A percentile compares a stretch with the other conserved stretches of the same genome.
phyloP scores from a whole-genome alignment of 2,888 invertebrate species.

The Stenurella melanura region DNA sequence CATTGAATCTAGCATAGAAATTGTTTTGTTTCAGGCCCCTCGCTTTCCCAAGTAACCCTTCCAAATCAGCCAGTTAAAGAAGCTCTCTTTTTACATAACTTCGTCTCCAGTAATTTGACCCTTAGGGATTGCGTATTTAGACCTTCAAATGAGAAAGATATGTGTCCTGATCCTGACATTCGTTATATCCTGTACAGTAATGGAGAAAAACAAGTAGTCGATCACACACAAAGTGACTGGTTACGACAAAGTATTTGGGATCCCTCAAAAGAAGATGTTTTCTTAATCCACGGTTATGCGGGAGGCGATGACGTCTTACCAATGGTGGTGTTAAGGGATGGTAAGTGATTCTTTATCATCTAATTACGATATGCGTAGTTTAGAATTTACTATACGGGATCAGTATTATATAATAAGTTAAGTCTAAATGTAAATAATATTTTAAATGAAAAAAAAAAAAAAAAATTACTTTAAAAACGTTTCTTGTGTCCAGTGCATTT shows the following conservation, averaged over 20 bases:
- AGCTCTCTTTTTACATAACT: constrained; percentile 79
- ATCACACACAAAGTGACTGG: constrained; percentile 81
- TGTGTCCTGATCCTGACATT: constrained; percentile 84
- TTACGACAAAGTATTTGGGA: constrained; percentile 83
- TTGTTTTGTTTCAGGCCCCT: constrained; percentile 39
- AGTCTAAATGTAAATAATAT: no score
- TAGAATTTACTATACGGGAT: no score
- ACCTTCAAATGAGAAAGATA: constrained; percentile 78
- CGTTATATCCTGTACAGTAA: constrained; percentile 79
- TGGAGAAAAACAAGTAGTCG: constrained; percentile 74
- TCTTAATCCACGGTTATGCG: constrained; percentile 86
- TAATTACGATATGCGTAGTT: no score
- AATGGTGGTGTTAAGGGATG: constrained; percentile 83
- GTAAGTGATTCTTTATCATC: no score
- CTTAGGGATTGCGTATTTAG: constrained; percentile 79
- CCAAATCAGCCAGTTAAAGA: constrained; percentile 77
- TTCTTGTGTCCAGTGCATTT: no score
- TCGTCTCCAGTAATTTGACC: constrained; percentile 77
- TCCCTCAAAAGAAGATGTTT: constrained; percentile 80
- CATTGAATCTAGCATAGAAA: neutral
- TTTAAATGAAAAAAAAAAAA: no score
- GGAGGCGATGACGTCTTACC: constrained; percentile 85
- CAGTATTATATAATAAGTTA: no score
- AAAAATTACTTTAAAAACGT: no score
- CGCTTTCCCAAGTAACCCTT: constrained; percentile 55